Evolutionary conservation across 2,797 vertebrate species (phyloP), one percentile per base, ranked within the genome.

Genomic region (Columba guinea): DNA sequence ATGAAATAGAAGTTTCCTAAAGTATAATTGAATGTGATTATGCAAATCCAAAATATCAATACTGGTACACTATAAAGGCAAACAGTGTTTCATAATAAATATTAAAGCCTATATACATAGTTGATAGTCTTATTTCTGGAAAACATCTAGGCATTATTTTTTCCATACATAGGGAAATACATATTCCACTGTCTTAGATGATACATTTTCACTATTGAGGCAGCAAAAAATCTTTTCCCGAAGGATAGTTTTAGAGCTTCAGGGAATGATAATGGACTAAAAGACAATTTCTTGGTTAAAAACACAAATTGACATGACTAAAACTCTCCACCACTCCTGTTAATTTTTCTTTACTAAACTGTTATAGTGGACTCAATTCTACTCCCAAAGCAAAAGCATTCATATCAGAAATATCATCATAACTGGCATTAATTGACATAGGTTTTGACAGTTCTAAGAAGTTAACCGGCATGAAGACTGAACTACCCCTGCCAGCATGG

Each of bases 221-320:
- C 12, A 90, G 22, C 5, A 67, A 59, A 2, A 55, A 58, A 60
- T 37, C 28, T 67, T 80, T 87, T 71, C 59, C 24, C 44, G 84
- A 58, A 81, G 22, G 51, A 59, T 9, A 56, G 5, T 6, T 70
- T 67, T 82, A 56, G 35, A 44, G 41, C 19, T 44, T 44, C 17
- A 44, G 41, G 60, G 56, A 87, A 70, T 77, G 35, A 28, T 22
- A 84, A 60, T 53, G 13, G 59, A 88, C 70, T 80, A 77, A 90
- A 70, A 90, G 56, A 77, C 71, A 87, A 56, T 23, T 90, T 80
- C 32, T 84, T 96, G 68, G 49, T 95, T 93, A 68, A 93, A 65
- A 89, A 23, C 2, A 10, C 5, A 68, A 75, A 85, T 11, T 94
- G 81, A 62, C 77, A 68, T 62, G 46, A 60, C 28, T 35, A 76